Percentiles rank a stretch among this genome's conserved stretches.
phyloP scores from a whole-genome alignment of 2,113 vertebrate species.

The Tetrax tetrax region DNA sequence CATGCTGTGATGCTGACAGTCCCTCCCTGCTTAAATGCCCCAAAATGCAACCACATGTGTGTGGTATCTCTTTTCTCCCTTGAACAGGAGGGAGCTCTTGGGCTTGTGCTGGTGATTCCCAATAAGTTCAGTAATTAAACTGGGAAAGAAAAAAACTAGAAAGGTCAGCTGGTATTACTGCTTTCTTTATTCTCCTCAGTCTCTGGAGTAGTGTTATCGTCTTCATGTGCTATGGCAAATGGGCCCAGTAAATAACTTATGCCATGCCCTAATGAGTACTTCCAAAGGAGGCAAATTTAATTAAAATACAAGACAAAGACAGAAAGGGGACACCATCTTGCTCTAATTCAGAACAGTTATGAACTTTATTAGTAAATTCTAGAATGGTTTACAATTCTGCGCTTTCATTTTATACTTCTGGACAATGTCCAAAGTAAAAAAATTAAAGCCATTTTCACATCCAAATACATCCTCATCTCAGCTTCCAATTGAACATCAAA shows the following conservation, averaged over 20 bases:
- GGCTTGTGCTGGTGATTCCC: not conserved
- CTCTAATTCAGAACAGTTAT: slow-evolving; percentile 13
- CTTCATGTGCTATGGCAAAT: not conserved
- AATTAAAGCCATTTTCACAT: slow-evolving; percentile 6
- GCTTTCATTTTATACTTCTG: slow-evolving; percentile 36
- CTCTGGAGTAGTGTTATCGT: not conserved
- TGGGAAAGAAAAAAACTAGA: not conserved
- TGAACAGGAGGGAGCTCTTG: not conserved
- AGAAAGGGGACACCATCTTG: not conserved
- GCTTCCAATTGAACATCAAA: slow-evolving; percentile 17
- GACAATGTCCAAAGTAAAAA: not conserved
- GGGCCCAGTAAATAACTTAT: not conserved
- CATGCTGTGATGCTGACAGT: not conserved
- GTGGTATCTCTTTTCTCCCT: not conserved
- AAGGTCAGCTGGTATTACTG: not conserved
- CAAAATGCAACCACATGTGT: not conserved
- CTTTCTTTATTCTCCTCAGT: not conserved
- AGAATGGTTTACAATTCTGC: not conserved
- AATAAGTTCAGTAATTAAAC: not conserved
- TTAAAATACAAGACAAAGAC: slow-evolving; percentile 1
- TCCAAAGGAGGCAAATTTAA: not conserved
- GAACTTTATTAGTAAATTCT: slow-evolving; percentile 12
- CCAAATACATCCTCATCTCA: not conserved
- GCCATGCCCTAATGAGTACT: not conserved
- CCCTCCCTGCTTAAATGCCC: not conserved